Evolutionary conservation across 1,140 invertebrate genomes (phyloP), one percentile per base, ranked within the genome.

Genomic region (Meloidogyne floridensis): DNA sequence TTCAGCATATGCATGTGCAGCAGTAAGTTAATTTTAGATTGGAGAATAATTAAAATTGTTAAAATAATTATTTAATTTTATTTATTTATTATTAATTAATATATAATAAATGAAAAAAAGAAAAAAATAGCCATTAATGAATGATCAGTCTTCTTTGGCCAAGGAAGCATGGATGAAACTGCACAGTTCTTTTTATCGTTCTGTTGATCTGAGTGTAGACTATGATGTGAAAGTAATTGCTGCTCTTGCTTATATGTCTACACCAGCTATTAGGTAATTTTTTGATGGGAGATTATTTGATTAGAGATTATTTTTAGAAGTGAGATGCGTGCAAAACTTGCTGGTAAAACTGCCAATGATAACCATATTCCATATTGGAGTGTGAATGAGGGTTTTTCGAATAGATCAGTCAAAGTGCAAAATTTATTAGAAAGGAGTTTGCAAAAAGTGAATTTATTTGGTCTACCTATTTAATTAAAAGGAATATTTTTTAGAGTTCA

Each of bases 91-190:
- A 32, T 15, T 59, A 59, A 65, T 65, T 65, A 65, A 59, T 47
- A 47, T 47, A 47, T 47, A 47, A 15, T 18, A 65, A 65, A 11
- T 32, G n/a, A 73, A 69, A 70, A 53, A 10, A 72, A 32, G 11
- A 18, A 73, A 77, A 32, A 56, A 43, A 9, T 11, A 18, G 47
- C 42, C 43, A 70, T 18, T 70, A 54, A 80, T 80, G 53, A 47
- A 43, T 18, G 10, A 72, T 15, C 70, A 80, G 79, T 80, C 77
- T 72, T 72, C 77, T 53, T 47, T 71, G 32, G 81, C 73, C 15
- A 76, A 75, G 59, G 77, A 78, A 77, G 81, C 82, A 11, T 83
- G 82, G 82, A 77, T 65, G 32, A 74, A 84, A 13, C 65, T 83
- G 3, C 83, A 83, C 83, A 43, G n/a, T 18, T 71, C 69, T 53